Evolutionary conservation across 1,140 invertebrate species (phyloP).

Genomic region (Panulirus ornatus): DNA sequence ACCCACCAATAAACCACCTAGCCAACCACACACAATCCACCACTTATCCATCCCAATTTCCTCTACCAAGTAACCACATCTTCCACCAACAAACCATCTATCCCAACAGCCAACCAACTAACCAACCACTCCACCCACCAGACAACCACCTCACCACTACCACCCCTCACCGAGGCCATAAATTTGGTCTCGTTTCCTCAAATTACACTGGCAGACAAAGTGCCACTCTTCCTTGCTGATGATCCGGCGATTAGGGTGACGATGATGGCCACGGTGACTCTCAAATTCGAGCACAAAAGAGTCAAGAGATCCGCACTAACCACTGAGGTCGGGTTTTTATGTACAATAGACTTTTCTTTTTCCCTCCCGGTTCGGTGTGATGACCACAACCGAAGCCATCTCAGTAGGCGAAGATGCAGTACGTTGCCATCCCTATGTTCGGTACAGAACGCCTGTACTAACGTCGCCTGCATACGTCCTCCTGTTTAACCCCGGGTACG

Average conservation of each 20-base stretch:
- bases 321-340: background rate
- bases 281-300: background rate
- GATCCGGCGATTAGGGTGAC: background rate
- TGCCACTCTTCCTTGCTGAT: background rate
- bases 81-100: background rate
- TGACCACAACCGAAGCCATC: no score
- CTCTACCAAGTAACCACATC: background rate
- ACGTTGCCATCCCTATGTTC: no score
- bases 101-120: background rate
- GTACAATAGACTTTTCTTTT: no score
- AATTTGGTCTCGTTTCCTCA: slow-evolving; percentile 13
- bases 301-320: background rate
- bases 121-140: background rate
- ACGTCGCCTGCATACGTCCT: no score
- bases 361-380: no score
- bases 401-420: no score
- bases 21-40: no score
- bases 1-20: no score
- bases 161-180: background rate
- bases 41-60: background rate
- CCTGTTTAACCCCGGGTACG: no score
- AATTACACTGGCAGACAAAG: slow-evolving; percentile 17
- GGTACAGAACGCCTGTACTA: no score
- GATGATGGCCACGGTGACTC: background rate
- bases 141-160: background rate